Conservation (phyloP, 2,797 vertebrate species). For the Gallirallus australis region DNA sequence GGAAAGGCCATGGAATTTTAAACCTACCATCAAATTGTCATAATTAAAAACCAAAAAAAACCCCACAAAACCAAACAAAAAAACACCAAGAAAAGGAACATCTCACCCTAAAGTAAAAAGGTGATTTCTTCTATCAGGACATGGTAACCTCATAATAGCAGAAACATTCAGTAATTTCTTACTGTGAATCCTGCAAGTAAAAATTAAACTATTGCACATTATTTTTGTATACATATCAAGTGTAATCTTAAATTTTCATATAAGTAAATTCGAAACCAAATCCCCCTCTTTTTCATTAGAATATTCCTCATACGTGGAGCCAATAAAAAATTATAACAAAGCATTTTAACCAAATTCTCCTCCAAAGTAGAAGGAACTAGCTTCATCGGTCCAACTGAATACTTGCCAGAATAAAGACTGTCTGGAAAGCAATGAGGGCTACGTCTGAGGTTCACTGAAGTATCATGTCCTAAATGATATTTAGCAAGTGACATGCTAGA, state of each 20-base stretch:
- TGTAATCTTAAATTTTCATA: not conserved
- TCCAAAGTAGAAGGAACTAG: not conserved
- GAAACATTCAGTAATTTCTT: not conserved
- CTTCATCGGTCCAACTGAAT: not conserved
- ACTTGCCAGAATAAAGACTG: not conserved
- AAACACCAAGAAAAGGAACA: not conserved
- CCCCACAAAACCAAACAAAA: not conserved
- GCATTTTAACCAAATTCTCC: not conserved
- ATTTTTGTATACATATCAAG: not conserved
- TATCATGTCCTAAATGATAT: not conserved
- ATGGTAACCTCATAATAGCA: not conserved
- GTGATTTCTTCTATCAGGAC: not conserved
- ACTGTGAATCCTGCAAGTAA: not conserved
- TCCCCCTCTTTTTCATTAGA: accelerated
- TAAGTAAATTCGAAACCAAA: not conserved
- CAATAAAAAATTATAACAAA: accelerated
- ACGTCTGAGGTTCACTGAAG: not conserved
- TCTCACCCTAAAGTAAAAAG: not conserved
- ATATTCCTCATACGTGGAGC: not conserved
- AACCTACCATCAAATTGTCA: not conserved
- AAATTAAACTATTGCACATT: not conserved
- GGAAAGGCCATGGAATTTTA: not conserved
- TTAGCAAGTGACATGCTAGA: not conserved
- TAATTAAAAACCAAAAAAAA: not conserved
- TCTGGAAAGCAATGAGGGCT: not conserved